These are phyloP conservation scores for Pipa parva DNA, from an alignment of 2,113 vertebrate species.

Conservation along the genomic window DNA sequence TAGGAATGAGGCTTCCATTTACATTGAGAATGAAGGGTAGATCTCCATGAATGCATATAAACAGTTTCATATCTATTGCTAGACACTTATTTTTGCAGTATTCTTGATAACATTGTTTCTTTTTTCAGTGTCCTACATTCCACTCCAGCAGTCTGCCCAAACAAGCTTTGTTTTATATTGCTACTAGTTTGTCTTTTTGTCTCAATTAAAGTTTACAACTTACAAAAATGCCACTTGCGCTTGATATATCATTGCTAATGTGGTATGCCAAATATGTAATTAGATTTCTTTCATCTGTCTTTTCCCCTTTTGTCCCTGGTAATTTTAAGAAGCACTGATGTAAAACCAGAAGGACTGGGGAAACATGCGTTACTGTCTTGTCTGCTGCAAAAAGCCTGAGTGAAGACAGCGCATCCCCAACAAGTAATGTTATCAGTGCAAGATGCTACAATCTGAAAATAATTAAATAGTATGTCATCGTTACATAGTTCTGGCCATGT, in stretches of 20 bases:
- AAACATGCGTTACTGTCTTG: constrained; percentile 1
- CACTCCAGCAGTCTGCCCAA: background rate
- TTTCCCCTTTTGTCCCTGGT: constrained; percentile 44
- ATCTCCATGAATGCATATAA: constrained; percentile 8
- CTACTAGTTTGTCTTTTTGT: constrained; percentile 55
- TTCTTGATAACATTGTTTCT: background rate
- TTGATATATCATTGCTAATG: constrained; percentile 54
- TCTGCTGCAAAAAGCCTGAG: background rate
- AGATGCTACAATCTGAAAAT: background rate
- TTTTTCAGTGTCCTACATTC: constrained; percentile 13
- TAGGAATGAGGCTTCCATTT: constrained; percentile 2
- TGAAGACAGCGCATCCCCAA: background rate
- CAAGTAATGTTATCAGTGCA: background rate
- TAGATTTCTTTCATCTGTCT: constrained; percentile 51
- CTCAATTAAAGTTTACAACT: constrained; percentile 57
- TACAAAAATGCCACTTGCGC: constrained; percentile 49
- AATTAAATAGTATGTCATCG: constrained; percentile 8
- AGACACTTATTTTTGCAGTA: background rate
- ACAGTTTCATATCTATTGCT: background rate
- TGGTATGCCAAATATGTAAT: constrained; percentile 55
- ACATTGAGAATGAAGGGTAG: background rate
- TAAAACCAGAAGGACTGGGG: constrained; percentile 45
- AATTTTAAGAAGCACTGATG: constrained; percentile 50
- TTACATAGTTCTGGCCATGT: background rate
- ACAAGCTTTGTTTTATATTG: constrained; percentile 23